phyloP scores from a whole-genome alignment of 2,113 vertebrate species.

The Lamprotornis superbus region DNA sequence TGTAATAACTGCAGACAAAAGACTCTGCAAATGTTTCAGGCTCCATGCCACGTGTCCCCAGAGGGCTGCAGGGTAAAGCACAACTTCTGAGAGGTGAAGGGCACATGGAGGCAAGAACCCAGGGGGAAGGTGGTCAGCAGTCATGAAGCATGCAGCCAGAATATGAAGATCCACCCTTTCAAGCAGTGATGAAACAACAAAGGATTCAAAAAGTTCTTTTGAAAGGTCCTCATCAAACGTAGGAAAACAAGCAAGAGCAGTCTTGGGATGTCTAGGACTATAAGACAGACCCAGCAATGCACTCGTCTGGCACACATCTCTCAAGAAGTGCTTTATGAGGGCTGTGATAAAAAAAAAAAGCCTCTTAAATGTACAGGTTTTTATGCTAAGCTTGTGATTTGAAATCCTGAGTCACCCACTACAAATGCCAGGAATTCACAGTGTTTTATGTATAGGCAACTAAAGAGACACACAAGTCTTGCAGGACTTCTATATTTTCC shows the following conservation, averaged over 20 bases:
- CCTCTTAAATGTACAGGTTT: not conserved
- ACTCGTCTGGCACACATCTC: not conserved
- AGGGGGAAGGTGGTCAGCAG: not conserved
- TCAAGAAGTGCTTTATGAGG: not conserved
- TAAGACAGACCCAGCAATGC: not conserved
- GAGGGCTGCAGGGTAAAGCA: not conserved
- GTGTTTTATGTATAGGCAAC: not conserved
- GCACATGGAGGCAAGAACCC: not conserved
- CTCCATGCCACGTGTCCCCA: not conserved
- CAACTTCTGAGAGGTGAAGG: not conserved
- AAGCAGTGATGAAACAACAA: not conserved
- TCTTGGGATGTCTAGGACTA: not conserved
- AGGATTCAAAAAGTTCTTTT: not conserved
- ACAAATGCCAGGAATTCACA: not conserved
- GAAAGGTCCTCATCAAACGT: not conserved
- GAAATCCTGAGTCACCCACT: not conserved
- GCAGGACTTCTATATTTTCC: not conserved
- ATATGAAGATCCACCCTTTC: not conserved
- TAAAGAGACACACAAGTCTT: not conserved
- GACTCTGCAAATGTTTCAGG: not conserved
- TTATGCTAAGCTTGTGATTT: conserved; percentile 1
- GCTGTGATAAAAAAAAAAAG: not conserved
- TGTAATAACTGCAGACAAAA: not conserved
- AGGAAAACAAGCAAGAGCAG: not conserved
- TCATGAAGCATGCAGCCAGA: not conserved